Conservation (phyloP, 2,888 invertebrate genomes). For the Drosophila kambysellisi region DNA sequence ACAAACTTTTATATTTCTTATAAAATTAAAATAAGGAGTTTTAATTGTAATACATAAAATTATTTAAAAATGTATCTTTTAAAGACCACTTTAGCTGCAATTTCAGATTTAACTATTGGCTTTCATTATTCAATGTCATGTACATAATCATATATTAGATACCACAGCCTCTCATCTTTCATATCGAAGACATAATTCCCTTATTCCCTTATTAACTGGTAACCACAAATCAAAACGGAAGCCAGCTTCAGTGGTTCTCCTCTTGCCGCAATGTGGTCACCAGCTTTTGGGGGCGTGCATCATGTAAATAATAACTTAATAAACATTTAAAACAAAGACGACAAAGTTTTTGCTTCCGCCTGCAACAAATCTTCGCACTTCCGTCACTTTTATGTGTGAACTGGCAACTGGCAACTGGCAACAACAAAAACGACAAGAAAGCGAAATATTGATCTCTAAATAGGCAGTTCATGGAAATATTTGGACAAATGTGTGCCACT, state of each 20-base stretch:
- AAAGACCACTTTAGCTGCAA: neutral
- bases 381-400: conserved; percentile 77
- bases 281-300: conserved; percentile 20
- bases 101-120: neutral
- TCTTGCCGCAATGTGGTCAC: conserved; percentile 17
- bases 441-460: conserved; percentile 77
- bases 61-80: neutral
- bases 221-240: conserved; percentile 38
- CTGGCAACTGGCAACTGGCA: conserved; percentile 16
- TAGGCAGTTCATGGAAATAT: conserved; percentile 54
- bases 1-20: neutral
- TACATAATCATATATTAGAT: no score
- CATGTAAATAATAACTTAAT: conserved; percentile 62
- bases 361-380: conserved; percentile 73
- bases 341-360: conserved; percentile 64
- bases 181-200: neutral
- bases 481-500: conserved; percentile 41
- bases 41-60: no score
- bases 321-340: conserved; percentile 48
- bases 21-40: accelerated
- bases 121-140: conserved; percentile 11
- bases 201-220: neutral
- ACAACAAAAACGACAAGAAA: conserved; percentile 39
- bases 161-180: conserved; percentile 19
- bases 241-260: conserved; percentile 21